Base-by-base conservation (phyloP, 2,888 invertebrate species). In the Dryobota labecula region DNA sequence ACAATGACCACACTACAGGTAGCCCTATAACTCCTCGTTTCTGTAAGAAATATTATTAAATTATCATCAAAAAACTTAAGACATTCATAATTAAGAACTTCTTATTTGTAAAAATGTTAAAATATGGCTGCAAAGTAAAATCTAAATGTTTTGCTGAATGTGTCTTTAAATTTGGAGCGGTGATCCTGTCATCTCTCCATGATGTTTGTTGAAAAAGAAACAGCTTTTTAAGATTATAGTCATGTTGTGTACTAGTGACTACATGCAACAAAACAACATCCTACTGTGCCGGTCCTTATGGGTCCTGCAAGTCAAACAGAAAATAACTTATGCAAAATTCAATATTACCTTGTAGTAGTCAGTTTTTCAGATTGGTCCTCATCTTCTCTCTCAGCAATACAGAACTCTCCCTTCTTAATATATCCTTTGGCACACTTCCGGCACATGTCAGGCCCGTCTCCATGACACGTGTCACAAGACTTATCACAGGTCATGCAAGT, bases 361-460 rank as follows among this genome's bases (percentile, higher is more conserved):
- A 95, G 84, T 66, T 88, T 89, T 51, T 94, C 92, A 0, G 90
- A 84, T 11, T 91, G 90, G n/a, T 94, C 93, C n/a, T 92, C 92
- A 30, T 90, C 90, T 33, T 90, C 92, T 62, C 91, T 94, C 93
- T 97, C 96, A 96, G 98, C 97, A 77, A 97, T 95, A 93, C 99
- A 99, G 81, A 98, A 96, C 78, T 98, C 98, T 73, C 98, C 97
- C 80, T 97, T 97, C 78, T 97, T 96, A 15, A 96, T 95, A 91
- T 97, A 98, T 9, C 97, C 98, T 24, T 96, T 94, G 0, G 98
- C 97, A 96, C 99, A 99, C 88, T 97, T 96, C 43, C 96, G 95
- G 92, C 99, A 99, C 97, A 98, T 98, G 91, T 99, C 99, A 0
- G 99, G 98, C 0, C 99, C 99, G 92, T 98, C 98, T 0, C 98